These are phyloP conservation scores for Tridacna crocea DNA, from an alignment of 2,888 invertebrate genomes.

Conservation along the genomic window DNA sequence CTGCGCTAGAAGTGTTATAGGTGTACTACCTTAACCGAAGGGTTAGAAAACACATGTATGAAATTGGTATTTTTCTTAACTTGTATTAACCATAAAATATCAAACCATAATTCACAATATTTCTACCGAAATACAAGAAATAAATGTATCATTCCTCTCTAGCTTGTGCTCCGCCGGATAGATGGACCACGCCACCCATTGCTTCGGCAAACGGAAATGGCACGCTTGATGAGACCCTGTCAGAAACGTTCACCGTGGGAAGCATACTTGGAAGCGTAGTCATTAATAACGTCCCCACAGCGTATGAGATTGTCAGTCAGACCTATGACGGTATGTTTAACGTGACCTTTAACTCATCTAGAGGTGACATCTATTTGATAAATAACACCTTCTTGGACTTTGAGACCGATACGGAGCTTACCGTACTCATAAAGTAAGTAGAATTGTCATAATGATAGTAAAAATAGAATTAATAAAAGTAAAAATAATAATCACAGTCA, in stretches of 20 bases:
- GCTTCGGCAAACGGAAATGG: background rate
- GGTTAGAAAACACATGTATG: too few relatives aligned
- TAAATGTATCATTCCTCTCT: too few relatives aligned
- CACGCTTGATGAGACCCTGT: background rate
- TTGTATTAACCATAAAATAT: too few relatives aligned
- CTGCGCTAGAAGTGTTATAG: too few relatives aligned
- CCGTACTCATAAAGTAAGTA: slow-evolving; percentile 9
- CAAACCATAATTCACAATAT: too few relatives aligned
- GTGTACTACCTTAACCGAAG: too few relatives aligned
- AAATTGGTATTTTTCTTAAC: too few relatives aligned
- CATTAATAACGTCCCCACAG: slow-evolving; percentile 10
- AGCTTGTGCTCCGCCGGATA: background rate
- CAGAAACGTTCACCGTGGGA: background rate
- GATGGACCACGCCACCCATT: background rate
- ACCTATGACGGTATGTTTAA: slow-evolving; percentile 17
- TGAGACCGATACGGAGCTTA: background rate
- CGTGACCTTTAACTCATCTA: slow-evolving; percentile 3
- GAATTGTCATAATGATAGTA: background rate
- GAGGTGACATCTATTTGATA: slow-evolving; percentile 11
- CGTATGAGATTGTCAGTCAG: slow-evolving; percentile 11
- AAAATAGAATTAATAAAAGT: too few relatives aligned
- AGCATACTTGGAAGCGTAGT: background rate
- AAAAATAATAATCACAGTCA: too few relatives aligned
- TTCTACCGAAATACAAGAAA: too few relatives aligned
- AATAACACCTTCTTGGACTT: background rate